These are phyloP conservation scores for Cataglyphis altisquamis DNA, from an alignment of 2,888 invertebrate genomes.

Conservation along the genomic window DNA sequence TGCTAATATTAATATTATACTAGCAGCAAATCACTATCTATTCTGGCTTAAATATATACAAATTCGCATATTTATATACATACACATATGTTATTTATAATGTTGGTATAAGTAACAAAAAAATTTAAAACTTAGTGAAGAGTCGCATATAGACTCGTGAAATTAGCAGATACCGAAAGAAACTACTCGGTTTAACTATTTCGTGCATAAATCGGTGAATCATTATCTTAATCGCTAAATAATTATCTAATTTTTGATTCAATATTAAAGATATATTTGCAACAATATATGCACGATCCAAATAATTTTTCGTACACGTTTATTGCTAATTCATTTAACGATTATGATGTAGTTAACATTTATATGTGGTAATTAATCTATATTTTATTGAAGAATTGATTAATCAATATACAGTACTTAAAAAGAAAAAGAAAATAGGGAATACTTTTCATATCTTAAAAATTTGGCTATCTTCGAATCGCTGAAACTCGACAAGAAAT, in stretches of 20 bases:
- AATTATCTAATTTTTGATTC: constrained; percentile 19
- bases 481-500: too few species aligned
- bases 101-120: constrained; percentile 18
- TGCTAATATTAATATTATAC: constrained; percentile 27
- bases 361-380: constrained; percentile 4
- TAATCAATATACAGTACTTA: not conserved
- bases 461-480: too few species aligned
- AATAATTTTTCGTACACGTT: not conserved
- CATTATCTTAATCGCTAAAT: constrained; percentile 10
- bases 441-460: too few species aligned
- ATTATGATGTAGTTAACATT: constrained; percentile 4
- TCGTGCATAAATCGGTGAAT: not conserved
- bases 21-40: constrained; percentile 27
- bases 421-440: too few species aligned
- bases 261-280: not conserved
- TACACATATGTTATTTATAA: constrained; percentile 3
- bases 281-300: not conserved
- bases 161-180: constrained; percentile 6
- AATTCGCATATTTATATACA: constrained; percentile 39
- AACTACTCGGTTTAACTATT: not conserved
- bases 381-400: not conserved
- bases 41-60: constrained; percentile 36
- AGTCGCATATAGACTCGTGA: constrained; percentile 7
- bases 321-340: not conserved
- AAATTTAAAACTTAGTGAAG: constrained; percentile 5